phyloP scores from a whole-genome alignment of 2,113 vertebrate genomes.

The Pitta sordida region DNA sequence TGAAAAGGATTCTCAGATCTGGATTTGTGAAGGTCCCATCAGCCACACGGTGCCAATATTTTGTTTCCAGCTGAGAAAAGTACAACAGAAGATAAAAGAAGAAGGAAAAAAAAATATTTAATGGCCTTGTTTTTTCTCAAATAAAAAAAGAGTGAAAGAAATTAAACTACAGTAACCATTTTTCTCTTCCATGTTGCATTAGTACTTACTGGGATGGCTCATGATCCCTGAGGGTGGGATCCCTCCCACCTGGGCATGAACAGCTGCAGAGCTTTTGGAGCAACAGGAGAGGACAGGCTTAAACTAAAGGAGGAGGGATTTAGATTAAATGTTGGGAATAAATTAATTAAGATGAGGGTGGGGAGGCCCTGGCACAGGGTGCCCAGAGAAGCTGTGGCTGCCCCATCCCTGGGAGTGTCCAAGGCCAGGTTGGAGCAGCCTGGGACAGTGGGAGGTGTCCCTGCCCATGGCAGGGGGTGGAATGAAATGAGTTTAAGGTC shows the following conservation, averaged over 20 bases:
- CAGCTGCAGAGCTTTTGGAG: background rate
- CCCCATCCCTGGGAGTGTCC: background rate
- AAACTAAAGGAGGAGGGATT: background rate
- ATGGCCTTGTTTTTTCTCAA: background rate
- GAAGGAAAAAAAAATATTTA: background rate
- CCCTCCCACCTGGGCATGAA: background rate
- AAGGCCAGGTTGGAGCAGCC: background rate
- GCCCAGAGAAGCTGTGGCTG: background rate
- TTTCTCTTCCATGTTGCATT: background rate
- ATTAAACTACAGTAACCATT: background rate
- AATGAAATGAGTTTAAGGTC: background rate
- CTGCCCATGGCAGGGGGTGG: background rate
- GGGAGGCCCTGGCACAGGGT: rapidly evolving
- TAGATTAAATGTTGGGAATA: background rate
- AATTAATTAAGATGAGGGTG: background rate
- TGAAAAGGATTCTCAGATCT: background rate
- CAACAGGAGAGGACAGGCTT: background rate
- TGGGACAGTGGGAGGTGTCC: background rate
- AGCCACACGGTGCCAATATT: background rate
- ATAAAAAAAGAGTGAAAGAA: background rate
- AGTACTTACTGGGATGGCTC: background rate
- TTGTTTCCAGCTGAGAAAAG: background rate
- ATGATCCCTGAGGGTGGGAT: background rate
- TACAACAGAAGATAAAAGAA: background rate
- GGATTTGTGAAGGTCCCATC: background rate